phyloP scores from a whole-genome alignment of 2,888 invertebrate species.

The Phytoseiulus persimilis region DNA sequence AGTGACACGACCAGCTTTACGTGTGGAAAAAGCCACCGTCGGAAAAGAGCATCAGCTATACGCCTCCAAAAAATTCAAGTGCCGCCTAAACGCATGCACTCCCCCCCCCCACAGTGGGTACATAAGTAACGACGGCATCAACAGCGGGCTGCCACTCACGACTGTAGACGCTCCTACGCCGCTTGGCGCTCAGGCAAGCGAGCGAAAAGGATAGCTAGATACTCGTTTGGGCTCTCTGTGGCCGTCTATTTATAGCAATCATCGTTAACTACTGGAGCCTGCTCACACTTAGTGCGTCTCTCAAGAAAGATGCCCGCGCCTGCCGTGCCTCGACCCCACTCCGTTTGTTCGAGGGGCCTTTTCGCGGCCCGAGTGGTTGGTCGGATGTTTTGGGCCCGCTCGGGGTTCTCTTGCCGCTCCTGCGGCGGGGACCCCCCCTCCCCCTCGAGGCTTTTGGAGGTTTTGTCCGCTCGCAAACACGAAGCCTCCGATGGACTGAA shows the following conservation, averaged over 20 bases:
- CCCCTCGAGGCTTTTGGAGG: too few relatives aligned
- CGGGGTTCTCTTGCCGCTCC: neutral
- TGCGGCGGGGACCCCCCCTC: neutral
- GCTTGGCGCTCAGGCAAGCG: neutral
- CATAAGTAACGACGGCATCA: neutral
- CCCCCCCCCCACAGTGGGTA: neutral
- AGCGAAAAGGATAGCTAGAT: neutral
- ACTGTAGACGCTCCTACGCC: neutral
- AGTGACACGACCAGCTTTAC: neutral
- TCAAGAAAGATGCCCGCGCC: neutral
- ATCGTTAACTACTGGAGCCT: neutral
- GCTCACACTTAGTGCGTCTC: conserved; percentile 5
- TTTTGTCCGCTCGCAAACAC: too few relatives aligned
- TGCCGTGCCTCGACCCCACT: neutral
- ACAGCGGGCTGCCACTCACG: neutral
- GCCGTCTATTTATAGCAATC: neutral
- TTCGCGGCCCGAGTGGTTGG: too few relatives aligned
- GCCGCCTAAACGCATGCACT: neutral
- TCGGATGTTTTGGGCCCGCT: neutral
- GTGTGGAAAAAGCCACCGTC: neutral
- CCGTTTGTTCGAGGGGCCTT: too few relatives aligned
- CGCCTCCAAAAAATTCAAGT: neutral
- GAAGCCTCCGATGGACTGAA: neutral
- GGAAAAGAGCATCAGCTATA: neutral
- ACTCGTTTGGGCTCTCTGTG: neutral